phyloP scores from a whole-genome alignment of 2,797 vertebrate genomes.

The Lepus townsendii region DNA sequence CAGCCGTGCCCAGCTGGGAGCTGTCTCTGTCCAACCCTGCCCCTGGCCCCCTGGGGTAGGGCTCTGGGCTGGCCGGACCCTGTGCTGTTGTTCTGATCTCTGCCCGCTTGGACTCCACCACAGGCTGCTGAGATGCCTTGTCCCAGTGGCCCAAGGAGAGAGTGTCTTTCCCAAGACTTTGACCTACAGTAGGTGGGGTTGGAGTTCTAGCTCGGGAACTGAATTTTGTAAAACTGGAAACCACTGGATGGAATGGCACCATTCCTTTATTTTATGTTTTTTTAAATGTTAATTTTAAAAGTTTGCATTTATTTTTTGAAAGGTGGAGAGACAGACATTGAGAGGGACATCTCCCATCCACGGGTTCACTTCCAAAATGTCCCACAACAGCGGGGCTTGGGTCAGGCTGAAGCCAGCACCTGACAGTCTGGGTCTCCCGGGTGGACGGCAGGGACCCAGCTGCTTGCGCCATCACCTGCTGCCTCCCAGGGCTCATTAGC shows the following conservation, averaged over 20 bases:
- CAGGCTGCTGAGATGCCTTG: neutral
- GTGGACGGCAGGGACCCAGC: too few species aligned
- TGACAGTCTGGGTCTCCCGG: too few species aligned
- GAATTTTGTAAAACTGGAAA: neutral
- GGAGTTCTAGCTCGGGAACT: conserved; percentile 12
- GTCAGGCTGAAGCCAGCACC: too few species aligned
- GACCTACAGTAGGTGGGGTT: neutral
- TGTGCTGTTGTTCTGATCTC: neutral
- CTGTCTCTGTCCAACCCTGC: neutral
- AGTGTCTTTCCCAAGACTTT: conserved; percentile 16
- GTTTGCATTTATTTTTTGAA: too few species aligned
- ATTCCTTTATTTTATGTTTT: neutral
- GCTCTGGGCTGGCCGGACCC: neutral
- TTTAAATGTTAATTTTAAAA: too few species aligned
- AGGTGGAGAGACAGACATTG: too few species aligned
- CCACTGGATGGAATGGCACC: neutral
- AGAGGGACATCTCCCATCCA: too few species aligned
- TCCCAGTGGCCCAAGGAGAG: conserved; percentile 21
- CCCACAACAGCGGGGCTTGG: too few species aligned
- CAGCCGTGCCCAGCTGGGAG: neutral
- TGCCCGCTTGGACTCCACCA: neutral
- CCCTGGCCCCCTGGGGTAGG: neutral
- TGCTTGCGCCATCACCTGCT: too few species aligned
- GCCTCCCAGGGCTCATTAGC: too few species aligned
- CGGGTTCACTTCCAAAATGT: too few species aligned